These are phyloP conservation scores for Lymantria dispar DNA, from an alignment of 2,888 invertebrate species.

Conservation along the genomic window DNA sequence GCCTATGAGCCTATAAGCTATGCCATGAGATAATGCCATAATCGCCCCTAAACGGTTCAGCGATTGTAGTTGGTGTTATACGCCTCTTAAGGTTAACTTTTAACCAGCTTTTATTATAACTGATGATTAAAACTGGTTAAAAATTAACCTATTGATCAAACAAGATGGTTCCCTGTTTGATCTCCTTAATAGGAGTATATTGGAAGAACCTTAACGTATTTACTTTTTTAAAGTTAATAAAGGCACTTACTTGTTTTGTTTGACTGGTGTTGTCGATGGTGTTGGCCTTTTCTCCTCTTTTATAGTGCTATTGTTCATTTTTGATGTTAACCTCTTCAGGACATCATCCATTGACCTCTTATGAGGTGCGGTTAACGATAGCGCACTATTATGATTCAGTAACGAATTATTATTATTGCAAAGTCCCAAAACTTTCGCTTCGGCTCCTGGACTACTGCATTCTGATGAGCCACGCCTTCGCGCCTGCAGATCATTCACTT, in stretches of 20 bases:
- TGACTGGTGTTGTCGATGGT: conserved; percentile 86
- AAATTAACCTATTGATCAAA: too few relatives aligned
- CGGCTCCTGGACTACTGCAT: conserved; percentile 88
- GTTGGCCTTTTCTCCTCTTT: conserved; percentile 88
- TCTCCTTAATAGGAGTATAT: too few relatives aligned
- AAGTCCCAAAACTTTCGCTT: conserved; percentile 85
- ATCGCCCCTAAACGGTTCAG: too few relatives aligned
- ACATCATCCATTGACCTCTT: conserved; percentile 96
- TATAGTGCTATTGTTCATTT: conserved; percentile 90
- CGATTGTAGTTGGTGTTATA: too few relatives aligned
- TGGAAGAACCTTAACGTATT: too few relatives aligned
- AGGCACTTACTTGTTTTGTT: conserved; percentile 75
- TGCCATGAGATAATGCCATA: too few relatives aligned
- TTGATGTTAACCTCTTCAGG: conserved; percentile 91
- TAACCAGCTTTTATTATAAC: too few relatives aligned
- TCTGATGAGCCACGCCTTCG: conserved; percentile 84
- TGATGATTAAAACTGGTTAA: too few relatives aligned
- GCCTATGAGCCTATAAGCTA: too few relatives aligned
- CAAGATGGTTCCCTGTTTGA: too few relatives aligned
- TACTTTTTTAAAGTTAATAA: background rate
- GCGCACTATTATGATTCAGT: conserved; percentile 83
- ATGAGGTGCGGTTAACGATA: conserved; percentile 77
- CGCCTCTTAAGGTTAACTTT: too few relatives aligned
- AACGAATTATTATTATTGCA: conserved; percentile 85
- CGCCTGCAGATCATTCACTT: conserved; percentile 77